These are phyloP conservation scores for Ichneumoninae sp. DNA, from an alignment of 2,888 invertebrate genomes.

Conservation along the genomic window DNA sequence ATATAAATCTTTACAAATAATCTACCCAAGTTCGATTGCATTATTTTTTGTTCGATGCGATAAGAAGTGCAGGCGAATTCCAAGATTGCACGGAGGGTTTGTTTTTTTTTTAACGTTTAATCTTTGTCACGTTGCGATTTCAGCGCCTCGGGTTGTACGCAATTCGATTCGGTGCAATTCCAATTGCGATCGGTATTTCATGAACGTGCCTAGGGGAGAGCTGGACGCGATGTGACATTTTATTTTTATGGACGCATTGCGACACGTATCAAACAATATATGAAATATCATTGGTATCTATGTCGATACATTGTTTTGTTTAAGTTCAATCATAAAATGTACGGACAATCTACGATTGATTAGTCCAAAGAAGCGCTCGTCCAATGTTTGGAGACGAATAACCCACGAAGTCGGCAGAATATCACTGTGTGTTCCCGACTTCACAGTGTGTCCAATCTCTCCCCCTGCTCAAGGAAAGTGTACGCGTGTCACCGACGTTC, in stretches of 20 bases:
- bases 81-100: not conserved
- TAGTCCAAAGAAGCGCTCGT: not conserved
- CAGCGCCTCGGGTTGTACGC: too few relatives aligned
- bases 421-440: not conserved
- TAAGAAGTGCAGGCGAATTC: conserved; percentile 15
- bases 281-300: not conserved
- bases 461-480: not conserved
- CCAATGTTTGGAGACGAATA: not conserved
- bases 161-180: not conserved
- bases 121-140: too few relatives aligned
- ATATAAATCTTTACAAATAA: conserved; percentile 9
- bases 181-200: too few relatives aligned
- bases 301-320: not conserved
- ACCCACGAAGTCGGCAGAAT: not conserved
- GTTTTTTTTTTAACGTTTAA: not conserved
- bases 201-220: too few relatives aligned
- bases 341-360: not conserved
- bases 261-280: not conserved
- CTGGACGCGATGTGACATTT: not conserved
- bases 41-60: conserved; percentile 11
- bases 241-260: not conserved
- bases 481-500: not conserved
- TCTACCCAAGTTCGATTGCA: conserved; percentile 6
- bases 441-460: not conserved
- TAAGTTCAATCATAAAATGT: not conserved